A percentile compares a stretch with the other conserved stretches of the same genome.
These are phyloP conservation scores for Scaptomyza cyrtandrae DNA, from an alignment of 2,888 invertebrate species.

Conservation along the genomic window DNA sequence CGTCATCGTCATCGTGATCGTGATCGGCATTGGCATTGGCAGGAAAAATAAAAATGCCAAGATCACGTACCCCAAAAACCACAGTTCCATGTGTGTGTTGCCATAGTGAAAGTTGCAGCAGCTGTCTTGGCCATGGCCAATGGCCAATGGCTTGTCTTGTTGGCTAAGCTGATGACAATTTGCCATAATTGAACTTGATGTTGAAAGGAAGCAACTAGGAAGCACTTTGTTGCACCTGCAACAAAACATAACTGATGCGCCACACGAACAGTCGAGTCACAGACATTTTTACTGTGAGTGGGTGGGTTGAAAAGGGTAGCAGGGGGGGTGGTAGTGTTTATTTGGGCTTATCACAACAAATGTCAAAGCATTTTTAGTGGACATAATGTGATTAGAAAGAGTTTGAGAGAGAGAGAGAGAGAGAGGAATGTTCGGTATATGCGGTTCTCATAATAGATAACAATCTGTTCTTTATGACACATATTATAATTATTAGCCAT, in stretches of 20 bases:
- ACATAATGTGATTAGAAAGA: conserved; percentile 36
- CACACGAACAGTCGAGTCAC: conserved; percentile 42
- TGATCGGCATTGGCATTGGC: conserved; percentile 22
- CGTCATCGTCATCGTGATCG: conserved; percentile 21
- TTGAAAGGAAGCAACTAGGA: conserved; percentile 48
- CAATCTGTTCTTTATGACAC: conserved; percentile 17
- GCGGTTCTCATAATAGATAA: conserved; percentile 17
- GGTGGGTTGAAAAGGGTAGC: background rate
- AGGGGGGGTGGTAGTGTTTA: no score
- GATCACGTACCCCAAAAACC: conserved; percentile 41
- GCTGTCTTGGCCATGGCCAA: conserved; percentile 48
- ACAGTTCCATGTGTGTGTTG: conserved; percentile 24
- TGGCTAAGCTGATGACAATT: conserved; percentile 53
- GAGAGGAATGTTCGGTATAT: no score
- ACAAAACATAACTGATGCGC: conserved; percentile 21
- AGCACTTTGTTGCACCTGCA: conserved; percentile 59
- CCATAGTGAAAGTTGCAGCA: conserved; percentile 54
- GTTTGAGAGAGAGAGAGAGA: no score
- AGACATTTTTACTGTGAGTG: conserved; percentile 47
- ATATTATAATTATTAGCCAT: background rate
- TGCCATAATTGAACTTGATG: conserved; percentile 73
- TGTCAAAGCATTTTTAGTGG: conserved; percentile 21
- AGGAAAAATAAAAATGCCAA: conserved; percentile 42
- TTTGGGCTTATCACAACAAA: conserved; percentile 14
- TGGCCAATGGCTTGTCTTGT: conserved; percentile 2